phyloP scores from a whole-genome alignment of 2,888 invertebrate species.

The Camponotus fellah region DNA sequence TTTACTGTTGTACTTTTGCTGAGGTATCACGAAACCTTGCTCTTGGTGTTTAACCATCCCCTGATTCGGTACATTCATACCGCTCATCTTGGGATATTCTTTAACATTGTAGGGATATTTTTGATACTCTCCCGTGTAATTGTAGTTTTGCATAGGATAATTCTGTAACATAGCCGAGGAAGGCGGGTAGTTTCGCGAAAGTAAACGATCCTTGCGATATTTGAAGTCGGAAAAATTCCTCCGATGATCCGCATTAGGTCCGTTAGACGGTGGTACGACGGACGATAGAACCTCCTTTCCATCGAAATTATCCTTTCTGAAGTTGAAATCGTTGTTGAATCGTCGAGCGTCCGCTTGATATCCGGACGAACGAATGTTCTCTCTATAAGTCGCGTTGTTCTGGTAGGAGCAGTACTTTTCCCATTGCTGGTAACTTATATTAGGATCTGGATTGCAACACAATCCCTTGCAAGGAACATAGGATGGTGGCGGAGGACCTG shows the following conservation, averaged over 20 bases:
- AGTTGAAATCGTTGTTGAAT: slow-evolving; percentile 74
- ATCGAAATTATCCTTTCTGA: slow-evolving; percentile 78
- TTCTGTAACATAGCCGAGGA: slow-evolving; percentile 78
- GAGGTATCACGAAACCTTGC: slow-evolving; percentile 67
- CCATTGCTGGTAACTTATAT: slow-evolving; percentile 80
- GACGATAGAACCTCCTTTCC: slow-evolving; percentile 71
- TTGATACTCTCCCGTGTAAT: slow-evolving; percentile 79
- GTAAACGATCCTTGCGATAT: slow-evolving; percentile 77
- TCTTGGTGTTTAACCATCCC: slow-evolving; percentile 78
- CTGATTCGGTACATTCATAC: slow-evolving; percentile 61
- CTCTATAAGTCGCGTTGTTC: slow-evolving; percentile 77
- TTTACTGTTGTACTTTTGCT: slow-evolving; percentile 76
- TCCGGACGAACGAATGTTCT: slow-evolving; percentile 74
- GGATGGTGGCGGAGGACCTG: slow-evolving; percentile 61
- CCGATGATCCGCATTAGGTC: slow-evolving; percentile 70
- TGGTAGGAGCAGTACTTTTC: slow-evolving; percentile 79
- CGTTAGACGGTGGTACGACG: slow-evolving; percentile 57
- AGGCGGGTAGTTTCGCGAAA: slow-evolving; percentile 74
- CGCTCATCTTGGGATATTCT: slow-evolving; percentile 72
- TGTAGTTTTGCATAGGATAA: slow-evolving; percentile 81
- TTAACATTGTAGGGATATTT: slow-evolving; percentile 81
- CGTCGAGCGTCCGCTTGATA: slow-evolving; percentile 78
- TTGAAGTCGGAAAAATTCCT: slow-evolving; percentile 77
- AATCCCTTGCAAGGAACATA: slow-evolving; percentile 80
- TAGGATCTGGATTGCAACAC: slow-evolving; percentile 81